Evolutionary conservation across 2,113 vertebrate genomes (phyloP).

Genomic region (Neodon shergylaensis): DNA sequence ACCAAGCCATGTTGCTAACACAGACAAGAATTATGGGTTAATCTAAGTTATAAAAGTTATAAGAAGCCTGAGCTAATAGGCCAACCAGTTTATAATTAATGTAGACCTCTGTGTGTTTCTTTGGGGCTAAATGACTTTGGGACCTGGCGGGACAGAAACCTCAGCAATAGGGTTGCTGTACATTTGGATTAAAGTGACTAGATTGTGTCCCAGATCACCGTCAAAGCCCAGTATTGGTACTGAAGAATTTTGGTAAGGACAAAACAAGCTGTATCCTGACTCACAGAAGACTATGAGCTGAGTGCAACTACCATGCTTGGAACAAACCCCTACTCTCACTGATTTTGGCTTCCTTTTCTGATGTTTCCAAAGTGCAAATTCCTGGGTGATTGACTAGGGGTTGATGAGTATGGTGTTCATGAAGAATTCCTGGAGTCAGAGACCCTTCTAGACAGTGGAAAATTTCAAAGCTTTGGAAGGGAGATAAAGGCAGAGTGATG

Average conservation of each 20-base stretch:
- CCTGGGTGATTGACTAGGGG: background rate
- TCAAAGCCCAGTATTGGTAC: background rate
- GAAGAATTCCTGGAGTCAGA: background rate
- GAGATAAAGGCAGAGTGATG: background rate
- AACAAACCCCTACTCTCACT: fast-evolving
- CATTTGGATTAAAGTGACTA: background rate
- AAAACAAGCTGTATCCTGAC: background rate
- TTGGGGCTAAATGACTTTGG: too few species aligned
- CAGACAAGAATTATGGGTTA: too few species aligned
- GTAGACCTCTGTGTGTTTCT: too few species aligned
- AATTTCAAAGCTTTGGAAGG: background rate
- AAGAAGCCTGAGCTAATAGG: too few species aligned
- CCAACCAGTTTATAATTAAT: too few species aligned
- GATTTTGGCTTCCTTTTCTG: background rate
- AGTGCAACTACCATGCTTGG: background rate
- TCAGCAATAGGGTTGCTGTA: background rate
- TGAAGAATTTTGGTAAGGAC: background rate
- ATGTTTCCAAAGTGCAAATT: fast-evolving
- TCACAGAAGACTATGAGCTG: background rate
- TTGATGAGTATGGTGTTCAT: background rate
- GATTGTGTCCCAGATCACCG: background rate
- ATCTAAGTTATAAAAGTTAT: too few species aligned
- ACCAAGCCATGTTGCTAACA: too few species aligned
- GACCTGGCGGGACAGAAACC: too few species aligned
- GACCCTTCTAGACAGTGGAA: background rate